These are phyloP conservation scores for Elaeidobius kamerunicus DNA, from an alignment of 2,888 invertebrate genomes.

Conservation along the genomic window DNA sequence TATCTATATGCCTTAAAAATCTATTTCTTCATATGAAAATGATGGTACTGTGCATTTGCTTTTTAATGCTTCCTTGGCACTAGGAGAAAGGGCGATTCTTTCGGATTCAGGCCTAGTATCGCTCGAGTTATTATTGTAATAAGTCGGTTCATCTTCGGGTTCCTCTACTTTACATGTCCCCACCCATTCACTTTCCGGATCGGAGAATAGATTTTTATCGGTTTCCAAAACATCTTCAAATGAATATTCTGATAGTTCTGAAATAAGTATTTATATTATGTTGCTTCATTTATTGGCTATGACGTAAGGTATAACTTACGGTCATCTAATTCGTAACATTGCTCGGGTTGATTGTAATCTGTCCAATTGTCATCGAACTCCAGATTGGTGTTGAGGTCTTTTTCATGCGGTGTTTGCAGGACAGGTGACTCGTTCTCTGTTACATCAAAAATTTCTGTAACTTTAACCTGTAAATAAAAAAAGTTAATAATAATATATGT, in stretches of 20 bases:
- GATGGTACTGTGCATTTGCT: constrained; percentile 21
- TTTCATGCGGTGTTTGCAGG: constrained; percentile 60
- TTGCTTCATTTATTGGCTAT: no score
- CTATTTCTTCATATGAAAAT: constrained; percentile 27
- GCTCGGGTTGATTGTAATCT: constrained; percentile 41
- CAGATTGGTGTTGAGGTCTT: constrained; percentile 59
- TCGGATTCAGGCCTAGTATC: constrained; percentile 30
- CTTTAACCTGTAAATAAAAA: constrained; percentile 69
- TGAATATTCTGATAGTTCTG: constrained; percentile 51
- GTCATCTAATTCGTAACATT: constrained; percentile 31
- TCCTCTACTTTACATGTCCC: constrained; percentile 42
- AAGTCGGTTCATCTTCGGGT: constrained; percentile 40
- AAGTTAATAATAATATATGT: no score
- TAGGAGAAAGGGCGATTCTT: constrained; percentile 8
- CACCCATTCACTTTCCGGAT: constrained; percentile 70
- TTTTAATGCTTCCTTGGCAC: constrained; percentile 8
- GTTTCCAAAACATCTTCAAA: constrained; percentile 57
- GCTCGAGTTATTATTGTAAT: constrained; percentile 11
- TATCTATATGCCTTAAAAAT: constrained; percentile 25
- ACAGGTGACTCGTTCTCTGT: constrained; percentile 70
- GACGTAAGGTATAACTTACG: constrained; percentile 30
- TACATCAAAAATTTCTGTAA: constrained; percentile 87
- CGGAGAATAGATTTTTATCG: constrained; percentile 58
- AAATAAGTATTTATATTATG: no score
- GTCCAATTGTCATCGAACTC: constrained; percentile 66